Conservation (phyloP, 2,888 invertebrate genomes). For the Caenorhabditis virilis region DNA sequence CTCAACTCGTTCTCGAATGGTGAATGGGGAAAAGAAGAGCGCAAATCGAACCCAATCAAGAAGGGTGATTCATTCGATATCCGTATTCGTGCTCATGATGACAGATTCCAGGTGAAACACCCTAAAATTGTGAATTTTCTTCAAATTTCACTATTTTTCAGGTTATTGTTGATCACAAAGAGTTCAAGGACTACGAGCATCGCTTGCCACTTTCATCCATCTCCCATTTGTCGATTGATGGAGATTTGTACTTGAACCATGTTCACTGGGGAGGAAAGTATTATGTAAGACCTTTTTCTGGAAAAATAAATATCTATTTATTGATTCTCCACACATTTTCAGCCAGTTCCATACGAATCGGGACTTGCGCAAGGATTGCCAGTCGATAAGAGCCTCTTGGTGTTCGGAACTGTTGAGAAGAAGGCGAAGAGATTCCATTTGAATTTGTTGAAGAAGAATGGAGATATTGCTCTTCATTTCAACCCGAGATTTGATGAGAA, state of each 20-base stretch:
- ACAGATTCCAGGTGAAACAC: conserved; percentile 50
- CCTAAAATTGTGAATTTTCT: not conserved
- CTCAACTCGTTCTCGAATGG: conserved; percentile 65
- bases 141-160: conserved; percentile 18
- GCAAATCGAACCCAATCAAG: conserved; percentile 61
- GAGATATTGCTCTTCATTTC: conserved; percentile 67
- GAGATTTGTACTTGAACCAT: conserved; percentile 59
- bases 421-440: conserved; percentile 65
- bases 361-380: conserved; percentile 65
- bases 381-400: conserved; percentile 64
- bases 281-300: conserved; percentile 53
- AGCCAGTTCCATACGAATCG: conserved; percentile 66
- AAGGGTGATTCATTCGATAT: conserved; percentile 61
- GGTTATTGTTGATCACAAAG: conserved; percentile 60
- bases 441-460: conserved; percentile 66
- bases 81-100: conserved; percentile 58
- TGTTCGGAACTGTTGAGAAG: conserved; percentile 68
- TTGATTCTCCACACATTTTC: no score
- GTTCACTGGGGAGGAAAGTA: conserved; percentile 63
- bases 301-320: no score
- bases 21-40: conserved; percentile 63
- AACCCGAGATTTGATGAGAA: conserved; percentile 65
- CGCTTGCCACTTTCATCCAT: conserved; percentile 55
- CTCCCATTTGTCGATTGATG: conserved; percentile 57
- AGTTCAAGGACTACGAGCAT: conserved; percentile 61